Percentiles rank a stretch among this genome's conserved stretches.
phyloP scores from a whole-genome alignment of 2,888 invertebrate species.

The Cantharis flavilabris region DNA sequence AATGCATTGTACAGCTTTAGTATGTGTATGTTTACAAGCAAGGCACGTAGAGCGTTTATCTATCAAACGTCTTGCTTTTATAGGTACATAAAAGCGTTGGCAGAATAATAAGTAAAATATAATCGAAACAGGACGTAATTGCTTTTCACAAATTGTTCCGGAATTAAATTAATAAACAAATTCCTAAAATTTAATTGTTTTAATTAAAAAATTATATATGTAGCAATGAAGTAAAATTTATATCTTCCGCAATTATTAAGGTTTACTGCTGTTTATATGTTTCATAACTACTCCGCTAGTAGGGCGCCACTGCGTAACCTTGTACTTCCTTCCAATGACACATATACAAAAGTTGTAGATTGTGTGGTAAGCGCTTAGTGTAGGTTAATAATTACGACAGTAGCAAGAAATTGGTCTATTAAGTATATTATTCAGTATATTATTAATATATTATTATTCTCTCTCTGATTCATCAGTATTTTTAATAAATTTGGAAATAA shows the following conservation, averaged over 20 bases:
- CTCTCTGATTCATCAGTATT: no score
- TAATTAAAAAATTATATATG: background rate
- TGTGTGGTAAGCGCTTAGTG: no score
- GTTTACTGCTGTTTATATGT: no score
- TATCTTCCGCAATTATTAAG: background rate
- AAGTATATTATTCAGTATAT: no score
- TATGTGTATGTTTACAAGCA: background rate
- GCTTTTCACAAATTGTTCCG: background rate
- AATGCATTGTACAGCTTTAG: constrained; percentile 4
- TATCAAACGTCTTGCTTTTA: constrained; percentile 14
- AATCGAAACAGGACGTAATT: background rate
- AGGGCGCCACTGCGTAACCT: no score
- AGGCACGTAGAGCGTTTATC: constrained; percentile 9
- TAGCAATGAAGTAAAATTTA: background rate
- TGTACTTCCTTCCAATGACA: no score
- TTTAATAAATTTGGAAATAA: no score
- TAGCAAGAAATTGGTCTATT: no score
- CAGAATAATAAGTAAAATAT: background rate
- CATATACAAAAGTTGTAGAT: no score
- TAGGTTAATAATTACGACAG: no score
- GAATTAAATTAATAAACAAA: background rate
- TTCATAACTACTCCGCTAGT: no score
- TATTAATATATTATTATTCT: no score
- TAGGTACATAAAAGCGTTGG: background rate
- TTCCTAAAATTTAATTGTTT: background rate